phyloP scores from a whole-genome alignment of 2,113 vertebrate species.

The Delphinus delphis region DNA sequence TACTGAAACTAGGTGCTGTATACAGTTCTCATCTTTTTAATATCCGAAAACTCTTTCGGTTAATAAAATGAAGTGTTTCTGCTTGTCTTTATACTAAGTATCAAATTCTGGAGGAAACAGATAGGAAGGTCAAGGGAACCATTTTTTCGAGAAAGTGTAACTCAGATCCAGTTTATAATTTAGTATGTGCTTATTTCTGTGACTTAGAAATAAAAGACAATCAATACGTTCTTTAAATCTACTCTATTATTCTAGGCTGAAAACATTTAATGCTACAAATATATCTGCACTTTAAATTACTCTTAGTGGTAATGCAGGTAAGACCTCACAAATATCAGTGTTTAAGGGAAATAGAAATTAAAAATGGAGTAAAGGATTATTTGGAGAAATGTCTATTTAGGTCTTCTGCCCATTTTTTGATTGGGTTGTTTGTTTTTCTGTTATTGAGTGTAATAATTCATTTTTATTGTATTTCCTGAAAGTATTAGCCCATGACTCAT shows the following conservation, averaged over 20 bases:
- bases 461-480: not conserved
- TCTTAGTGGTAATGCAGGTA: not conserved
- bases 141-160: not conserved
- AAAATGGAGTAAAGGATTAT: not conserved
- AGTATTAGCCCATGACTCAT: not conserved
- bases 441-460: not conserved
- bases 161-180: not conserved
- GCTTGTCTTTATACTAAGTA: not conserved
- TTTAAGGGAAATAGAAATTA: not conserved
- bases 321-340: not conserved
- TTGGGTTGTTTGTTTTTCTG: not conserved
- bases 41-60: not conserved
- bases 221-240: not conserved
- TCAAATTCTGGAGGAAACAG: not conserved
- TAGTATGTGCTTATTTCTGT: not conserved
- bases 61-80: not conserved
- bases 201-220: not conserved
- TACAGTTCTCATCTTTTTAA: not conserved
- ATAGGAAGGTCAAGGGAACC: not conserved
- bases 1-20: not conserved
- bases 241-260: not conserved
- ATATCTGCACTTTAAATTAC: not conserved
- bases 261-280: not conserved
- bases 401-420: not conserved
- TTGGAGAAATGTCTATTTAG: not conserved